A percentile compares a stretch with the other conserved stretches of the same genome.
These are phyloP conservation scores for Aptenodytes patagonicus DNA, from an alignment of 2,113 vertebrate species.

Conservation along the genomic window DNA sequence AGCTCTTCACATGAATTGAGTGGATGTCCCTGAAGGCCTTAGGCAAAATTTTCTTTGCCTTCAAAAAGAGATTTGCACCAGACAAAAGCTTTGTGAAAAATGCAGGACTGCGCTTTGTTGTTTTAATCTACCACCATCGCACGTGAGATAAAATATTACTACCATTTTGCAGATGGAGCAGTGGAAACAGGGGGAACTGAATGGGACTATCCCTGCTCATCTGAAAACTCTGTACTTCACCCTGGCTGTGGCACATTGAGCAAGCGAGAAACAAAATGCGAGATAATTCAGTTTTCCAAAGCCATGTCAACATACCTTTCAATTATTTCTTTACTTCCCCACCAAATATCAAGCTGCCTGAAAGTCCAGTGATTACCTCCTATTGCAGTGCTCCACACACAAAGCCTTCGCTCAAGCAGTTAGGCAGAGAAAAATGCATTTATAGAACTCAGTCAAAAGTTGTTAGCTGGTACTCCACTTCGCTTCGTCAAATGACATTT, in stretches of 20 bases:
- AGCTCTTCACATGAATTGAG: constrained; percentile 36
- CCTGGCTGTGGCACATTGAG: neutral
- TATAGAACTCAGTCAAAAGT: neutral
- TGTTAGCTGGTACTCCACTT: neutral
- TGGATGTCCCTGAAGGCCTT: neutral
- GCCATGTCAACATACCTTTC: neutral
- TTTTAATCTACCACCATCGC: neutral
- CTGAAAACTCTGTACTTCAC: neutral
- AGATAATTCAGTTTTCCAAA: neutral
- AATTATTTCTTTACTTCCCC: neutral
- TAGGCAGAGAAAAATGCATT: neutral
- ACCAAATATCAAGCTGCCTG: neutral
- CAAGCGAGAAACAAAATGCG: neutral
- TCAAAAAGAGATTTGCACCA: neutral
- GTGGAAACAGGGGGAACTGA: neutral
- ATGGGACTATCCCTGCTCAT: neutral
- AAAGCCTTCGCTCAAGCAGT: neutral
- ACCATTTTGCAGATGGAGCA: neutral
- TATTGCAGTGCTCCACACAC: neutral
- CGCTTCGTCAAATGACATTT: neutral
- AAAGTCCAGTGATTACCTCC: neutral
- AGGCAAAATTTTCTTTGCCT: neutral
- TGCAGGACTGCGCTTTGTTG: neutral
- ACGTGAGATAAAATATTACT: neutral
- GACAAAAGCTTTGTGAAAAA: neutral